phyloP scores from a whole-genome alignment of 2,797 vertebrate species.

The Yasuhikotakia modesta region DNA sequence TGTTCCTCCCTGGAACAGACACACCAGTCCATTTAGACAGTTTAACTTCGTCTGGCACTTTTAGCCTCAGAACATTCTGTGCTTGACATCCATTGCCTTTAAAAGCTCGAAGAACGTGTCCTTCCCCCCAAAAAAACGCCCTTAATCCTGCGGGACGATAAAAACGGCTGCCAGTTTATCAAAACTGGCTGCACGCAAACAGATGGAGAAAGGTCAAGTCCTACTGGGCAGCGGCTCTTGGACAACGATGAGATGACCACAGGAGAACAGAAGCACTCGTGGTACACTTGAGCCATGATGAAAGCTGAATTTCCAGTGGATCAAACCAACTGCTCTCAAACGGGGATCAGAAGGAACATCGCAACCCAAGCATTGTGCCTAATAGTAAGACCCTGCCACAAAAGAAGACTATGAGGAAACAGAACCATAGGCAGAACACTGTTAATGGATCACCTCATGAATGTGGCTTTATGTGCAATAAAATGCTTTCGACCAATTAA shows the following conservation, averaged over 20 bases:
- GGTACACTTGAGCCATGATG: slow-evolving; percentile 13
- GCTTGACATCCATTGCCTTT: slow-evolving; percentile 25
- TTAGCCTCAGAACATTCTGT: slow-evolving; percentile 28
- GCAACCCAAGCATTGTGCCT: slow-evolving; percentile 7
- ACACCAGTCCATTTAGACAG: slow-evolving; percentile 54
- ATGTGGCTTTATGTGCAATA: not conserved
- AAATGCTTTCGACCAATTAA: not conserved
- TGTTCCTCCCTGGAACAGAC: slow-evolving; percentile 4
- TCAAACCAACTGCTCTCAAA: slow-evolving; percentile 18
- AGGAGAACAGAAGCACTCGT: slow-evolving; percentile 4
- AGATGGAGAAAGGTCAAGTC: slow-evolving; percentile 52
- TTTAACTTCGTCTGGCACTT: slow-evolving; percentile 53
- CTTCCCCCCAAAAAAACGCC: slow-evolving; percentile 9
- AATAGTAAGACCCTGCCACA: not conserved
- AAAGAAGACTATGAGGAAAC: not conserved
- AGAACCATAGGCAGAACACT: not conserved
- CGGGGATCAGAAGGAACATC: slow-evolving; percentile 2
- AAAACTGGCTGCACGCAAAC: slow-evolving; percentile 30
- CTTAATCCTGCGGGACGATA: slow-evolving; percentile 30
- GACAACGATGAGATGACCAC: slow-evolving; percentile 18
- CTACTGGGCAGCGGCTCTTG: not conserved
- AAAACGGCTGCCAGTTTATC: slow-evolving; percentile 41
- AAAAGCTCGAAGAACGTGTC: slow-evolving; percentile 41
- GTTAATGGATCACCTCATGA: not conserved
- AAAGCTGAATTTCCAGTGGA: slow-evolving; percentile 32